Evolutionary conservation across 2,113 vertebrate species (phyloP), one percentile per base, ranked within the genome.

Genomic region (Nycticryphes semicollaris): DNA sequence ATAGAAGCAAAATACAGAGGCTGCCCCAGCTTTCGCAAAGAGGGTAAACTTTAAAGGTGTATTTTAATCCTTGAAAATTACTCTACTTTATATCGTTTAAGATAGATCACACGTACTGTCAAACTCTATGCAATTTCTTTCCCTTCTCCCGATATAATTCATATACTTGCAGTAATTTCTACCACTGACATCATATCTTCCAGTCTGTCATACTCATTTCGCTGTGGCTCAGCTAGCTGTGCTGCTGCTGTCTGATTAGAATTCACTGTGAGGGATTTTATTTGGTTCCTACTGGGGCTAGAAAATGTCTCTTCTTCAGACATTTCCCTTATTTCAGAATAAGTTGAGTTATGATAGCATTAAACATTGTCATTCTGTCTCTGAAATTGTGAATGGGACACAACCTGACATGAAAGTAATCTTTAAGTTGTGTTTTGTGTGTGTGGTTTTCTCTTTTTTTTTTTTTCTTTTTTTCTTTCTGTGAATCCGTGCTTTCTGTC

Each of bases 181-280:
- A 53, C 66, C 57, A 19, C 19, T 95, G 95, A 78, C 89, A 94
- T 84, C 18, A 2, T 91, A 95, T 92, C 94, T 87, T 91, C 80
- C n/a, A 50, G 54, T 63, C 81, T 95, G 85, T 96, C 94, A 78
- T 84, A 75, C 8, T 92, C 77, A 57, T 93, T 97, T 95, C 0
- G 0, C 63, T 91, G 64, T 87, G 92, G 72, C 94, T 93, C 85
- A 92, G 64, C 85, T 89, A 72, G 35, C 94, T 92, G 43, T 89
- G 87, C 90, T 92, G 76, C 73, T 94, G 47, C 33, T 75, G 73
- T 77, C 92, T 91, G 88, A 95, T 92, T 76, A 93, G 83, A 95
- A 87, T 82, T 95, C 92, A 72, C 77, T 66, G 94, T 70, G 66
- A 93, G 56, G 85, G 68, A 80, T 90, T 93, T 94, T 84, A 93